Conservation (phyloP, 2,888 invertebrate species). For the Abscondita cerata region DNA sequence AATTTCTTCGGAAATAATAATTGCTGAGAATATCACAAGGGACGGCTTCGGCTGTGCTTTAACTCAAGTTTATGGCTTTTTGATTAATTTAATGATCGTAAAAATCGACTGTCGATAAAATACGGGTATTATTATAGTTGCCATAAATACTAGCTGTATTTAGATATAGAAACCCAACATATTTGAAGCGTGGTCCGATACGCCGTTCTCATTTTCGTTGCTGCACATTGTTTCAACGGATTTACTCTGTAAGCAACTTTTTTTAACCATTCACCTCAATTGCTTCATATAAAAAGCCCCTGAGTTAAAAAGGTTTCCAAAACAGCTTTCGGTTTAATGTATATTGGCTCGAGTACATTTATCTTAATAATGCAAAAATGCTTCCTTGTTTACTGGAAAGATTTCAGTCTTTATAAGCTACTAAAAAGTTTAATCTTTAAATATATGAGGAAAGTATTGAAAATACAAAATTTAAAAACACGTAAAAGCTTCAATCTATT, state of each 20-base stretch:
- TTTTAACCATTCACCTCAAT: not conserved
- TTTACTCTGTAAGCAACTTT: conserved; percentile 7
- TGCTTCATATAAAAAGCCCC: not conserved
- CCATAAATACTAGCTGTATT: not conserved
- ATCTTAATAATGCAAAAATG: conserved; percentile 3
- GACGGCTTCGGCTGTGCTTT: no score
- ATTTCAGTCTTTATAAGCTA: no score
- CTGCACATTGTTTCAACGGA: conserved; percentile 1
- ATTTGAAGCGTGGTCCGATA: not conserved
- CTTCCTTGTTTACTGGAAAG: no score
- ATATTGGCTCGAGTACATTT: not conserved
- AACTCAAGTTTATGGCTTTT: not conserved
- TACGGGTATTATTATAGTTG: conserved; percentile 5
- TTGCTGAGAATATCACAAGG: no score
- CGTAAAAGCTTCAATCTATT: no score
- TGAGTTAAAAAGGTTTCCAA: not conserved
- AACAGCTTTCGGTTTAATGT: not conserved
- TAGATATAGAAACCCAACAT: not conserved
- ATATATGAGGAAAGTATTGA: no score
- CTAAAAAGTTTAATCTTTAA: no score
- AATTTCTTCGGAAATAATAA: no score
- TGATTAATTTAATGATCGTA: conserved; percentile 5
- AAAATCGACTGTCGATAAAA: conserved; percentile 6
- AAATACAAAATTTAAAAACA: no score
- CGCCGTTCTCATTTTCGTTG: not conserved